Base-by-base conservation (phyloP, 2,888 invertebrate species). In the Drosophila infuscata region DNA sequence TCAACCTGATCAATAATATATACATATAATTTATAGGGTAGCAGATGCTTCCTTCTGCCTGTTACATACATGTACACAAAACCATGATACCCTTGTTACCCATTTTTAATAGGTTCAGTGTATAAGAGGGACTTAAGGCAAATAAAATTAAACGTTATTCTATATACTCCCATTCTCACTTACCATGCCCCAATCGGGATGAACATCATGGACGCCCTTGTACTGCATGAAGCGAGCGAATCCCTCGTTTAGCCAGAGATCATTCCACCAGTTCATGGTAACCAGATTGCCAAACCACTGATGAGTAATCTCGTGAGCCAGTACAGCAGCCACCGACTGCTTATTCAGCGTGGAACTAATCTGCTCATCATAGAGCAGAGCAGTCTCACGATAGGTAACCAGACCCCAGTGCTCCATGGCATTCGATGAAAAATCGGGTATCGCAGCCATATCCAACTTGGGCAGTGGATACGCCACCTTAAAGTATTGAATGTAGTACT, bases 351-450 rank as follows among this genome's bases (percentile, higher is more conserved):
- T 95, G 0, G 98, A 97, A 46, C 97, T 97, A 11, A 95, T 95
- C 0, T 93, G 92, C 12, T 94, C 93, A 83, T 98, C 96, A 80
- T 96, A 97, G 0, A 99, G 94, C 66, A 99, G 94, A 62, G 96
- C 95, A 0, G 96, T 96, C 94, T 99, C 98, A 75, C 98, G 94
- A 92, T 96, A 99, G 0, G 98, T 98, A 3, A 99, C 96, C 41
- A 99, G 94, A 2, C 95, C 95, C 99, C 99, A 99, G 97, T 94
- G 98, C 96, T 99, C 99, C 95, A 99, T 99, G 0, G 99, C 99
- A 3, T 98, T 98, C 0, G 92, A 91, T 9, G 89, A 82, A 58
- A 91, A 92, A 72, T 93, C 93, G 0, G 92, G 93, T 32, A 93
- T 92, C 12, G 92, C 93, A 51, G 88, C 91, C 92, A 92, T 92